Base-by-base conservation (phyloP, 2,113 vertebrate species). In the Toxostoma redivivum region DNA sequence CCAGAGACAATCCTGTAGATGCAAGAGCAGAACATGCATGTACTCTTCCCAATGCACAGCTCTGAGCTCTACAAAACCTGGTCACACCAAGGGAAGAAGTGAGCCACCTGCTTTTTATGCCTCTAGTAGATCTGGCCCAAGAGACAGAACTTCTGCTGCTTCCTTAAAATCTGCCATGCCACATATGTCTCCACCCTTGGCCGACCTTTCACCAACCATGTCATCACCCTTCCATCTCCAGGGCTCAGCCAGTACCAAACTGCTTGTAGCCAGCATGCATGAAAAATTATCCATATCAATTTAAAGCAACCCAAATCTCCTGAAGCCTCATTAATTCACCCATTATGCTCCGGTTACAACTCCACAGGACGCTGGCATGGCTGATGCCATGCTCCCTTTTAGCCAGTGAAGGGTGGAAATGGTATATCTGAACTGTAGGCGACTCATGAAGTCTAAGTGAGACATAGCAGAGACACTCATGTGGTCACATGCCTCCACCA, bases 131-230 rank as follows among this genome's bases (percentile, higher is more conserved):
- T 22, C 56, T 16, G 7, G 24, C 30, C n/a, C 48, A 31, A 47
- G 56, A 54, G 33, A 74, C 66, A 62, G 17, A 66, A 14, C 15
- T n/a, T 45, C 33, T 57, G 25, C 30, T 50, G 35, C 38, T 78
- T 62, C 45, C 33, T 78, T 50, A 56, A 3, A 51, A 65, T 44
- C 56, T 50, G 67, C 21, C 30, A 38, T 45, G 47, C 22, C 40
- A 66, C 0, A 0, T 2, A 24, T 13, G 24, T 19, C 23, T 40
- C 21, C 24, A 22, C 3, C 17, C 33, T 23, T 2, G 0, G 33
- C 38, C 67, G 60, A 83, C 30, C 33, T 66, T 31, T 77, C 8
- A 3, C 28, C 54, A 83, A 19, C 21, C 53, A 80, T 15, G 17
- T 45, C 42, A 50, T 14, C 20, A 9, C 38, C 42, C 50, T 16